Conservation (phyloP, 2,797 vertebrate species). For the Gymnothorax javanicus region DNA sequence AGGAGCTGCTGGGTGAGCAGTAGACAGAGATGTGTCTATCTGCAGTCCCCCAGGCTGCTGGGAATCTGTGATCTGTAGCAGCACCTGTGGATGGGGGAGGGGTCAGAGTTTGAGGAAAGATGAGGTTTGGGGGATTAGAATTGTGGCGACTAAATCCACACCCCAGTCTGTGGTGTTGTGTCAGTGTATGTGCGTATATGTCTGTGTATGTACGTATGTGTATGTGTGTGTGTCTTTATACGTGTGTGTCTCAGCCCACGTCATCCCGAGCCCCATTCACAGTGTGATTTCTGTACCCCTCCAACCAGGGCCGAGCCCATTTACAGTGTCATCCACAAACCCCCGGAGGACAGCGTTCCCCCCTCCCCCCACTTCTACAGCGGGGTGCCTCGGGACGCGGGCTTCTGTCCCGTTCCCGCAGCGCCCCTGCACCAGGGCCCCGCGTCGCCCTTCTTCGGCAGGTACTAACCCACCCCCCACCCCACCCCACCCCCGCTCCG, state of each 20-base stretch:
- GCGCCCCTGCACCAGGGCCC: slow-evolving; percentile 76
- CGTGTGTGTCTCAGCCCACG: slow-evolving; percentile 30
- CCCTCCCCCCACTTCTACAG: slow-evolving; percentile 67
- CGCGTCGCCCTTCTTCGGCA: slow-evolving; percentile 77
- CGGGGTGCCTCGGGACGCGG: slow-evolving; percentile 58
- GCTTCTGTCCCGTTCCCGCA: slow-evolving; percentile 74
- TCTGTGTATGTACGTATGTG: slow-evolving; percentile 16
- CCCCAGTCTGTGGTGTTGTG: slow-evolving; percentile 67
- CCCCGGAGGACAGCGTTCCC: slow-evolving; percentile 75
- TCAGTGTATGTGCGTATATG: slow-evolving; percentile 39
- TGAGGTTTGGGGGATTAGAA: slow-evolving; percentile 28
- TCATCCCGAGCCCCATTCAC: slow-evolving; percentile 73
- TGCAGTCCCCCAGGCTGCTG: slow-evolving; percentile 46
- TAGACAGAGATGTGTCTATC: slow-evolving; percentile 50
- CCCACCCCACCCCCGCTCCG: slow-evolving; percentile 67
- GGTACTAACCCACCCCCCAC: slow-evolving; percentile 78
- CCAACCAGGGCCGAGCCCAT: slow-evolving; percentile 65
- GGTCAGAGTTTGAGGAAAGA: background rate
- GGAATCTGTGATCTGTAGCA: background rate
- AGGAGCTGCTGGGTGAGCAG: slow-evolving; percentile 23
- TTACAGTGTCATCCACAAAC: slow-evolving; percentile 85
- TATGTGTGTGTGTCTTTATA: slow-evolving; percentile 32
- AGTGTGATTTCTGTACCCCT: slow-evolving; percentile 78
- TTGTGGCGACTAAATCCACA: slow-evolving; percentile 58
- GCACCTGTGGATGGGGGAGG: slow-evolving; percentile 38